A percentile compares a stretch with the other conserved stretches of the same genome.
phyloP scores from a whole-genome alignment of 1,140 invertebrate genomes.

The Goniozus legneri region DNA sequence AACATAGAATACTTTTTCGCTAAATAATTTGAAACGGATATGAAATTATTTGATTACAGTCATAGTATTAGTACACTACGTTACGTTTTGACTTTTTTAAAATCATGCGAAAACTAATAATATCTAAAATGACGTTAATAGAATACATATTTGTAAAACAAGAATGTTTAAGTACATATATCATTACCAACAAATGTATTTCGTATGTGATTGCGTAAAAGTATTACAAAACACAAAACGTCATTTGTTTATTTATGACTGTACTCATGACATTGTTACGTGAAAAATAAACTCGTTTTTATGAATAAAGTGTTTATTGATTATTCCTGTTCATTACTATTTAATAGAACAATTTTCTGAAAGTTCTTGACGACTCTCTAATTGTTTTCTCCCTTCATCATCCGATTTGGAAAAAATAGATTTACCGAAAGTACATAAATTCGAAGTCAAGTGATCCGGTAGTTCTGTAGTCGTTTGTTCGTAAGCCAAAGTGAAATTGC shows the following conservation, averaged over 20 bases:
- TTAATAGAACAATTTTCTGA: not conserved
- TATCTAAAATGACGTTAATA: too few relatives aligned
- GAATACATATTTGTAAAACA: too few relatives aligned
- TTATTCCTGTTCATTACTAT: not conserved
- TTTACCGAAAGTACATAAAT: not conserved
- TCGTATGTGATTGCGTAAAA: too few relatives aligned
- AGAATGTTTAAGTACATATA: too few relatives aligned
- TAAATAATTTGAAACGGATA: not conserved
- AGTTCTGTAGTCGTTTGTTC: slow-evolving; percentile 8
- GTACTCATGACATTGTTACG: slow-evolving; percentile 29
- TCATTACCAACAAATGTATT: too few relatives aligned
- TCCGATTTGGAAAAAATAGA: too few relatives aligned
- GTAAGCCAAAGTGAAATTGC: slow-evolving; percentile 18
- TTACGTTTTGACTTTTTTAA: too few relatives aligned
- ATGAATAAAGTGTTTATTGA: slow-evolving; percentile 19
- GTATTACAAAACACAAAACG: too few relatives aligned
- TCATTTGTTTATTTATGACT: too few relatives aligned
- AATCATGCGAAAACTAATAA: too few relatives aligned
- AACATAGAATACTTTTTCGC: not conserved
- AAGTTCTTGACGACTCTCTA: not conserved
- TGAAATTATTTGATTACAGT: slow-evolving; percentile 2
- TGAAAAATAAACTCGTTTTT: slow-evolving; percentile 36
- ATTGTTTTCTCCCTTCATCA: too few relatives aligned
- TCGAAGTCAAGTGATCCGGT: not conserved
- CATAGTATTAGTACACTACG: not conserved